phyloP scores from a whole-genome alignment of 1,140 invertebrate genomes.

The Formica exsecta region DNA sequence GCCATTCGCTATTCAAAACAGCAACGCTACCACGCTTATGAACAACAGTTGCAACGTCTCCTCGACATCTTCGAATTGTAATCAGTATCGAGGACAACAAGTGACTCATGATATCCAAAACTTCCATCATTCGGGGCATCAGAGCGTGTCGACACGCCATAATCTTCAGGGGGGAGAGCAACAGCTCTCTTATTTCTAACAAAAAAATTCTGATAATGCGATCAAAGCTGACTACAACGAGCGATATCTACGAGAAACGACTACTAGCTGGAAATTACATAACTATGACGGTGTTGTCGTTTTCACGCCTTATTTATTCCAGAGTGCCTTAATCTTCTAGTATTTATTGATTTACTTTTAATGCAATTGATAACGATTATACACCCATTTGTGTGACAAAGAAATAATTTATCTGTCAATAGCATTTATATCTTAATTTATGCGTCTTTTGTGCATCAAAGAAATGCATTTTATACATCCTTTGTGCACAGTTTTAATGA shows the following conservation, averaged over 20 bases:
- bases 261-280: background rate
- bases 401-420: background rate
- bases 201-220: slow-evolving; percentile 47
- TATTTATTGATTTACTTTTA: slow-evolving; percentile 71
- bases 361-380: slow-evolving; percentile 16
- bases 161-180: slow-evolving; percentile 72
- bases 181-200: slow-evolving; percentile 80
- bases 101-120: slow-evolving; percentile 74
- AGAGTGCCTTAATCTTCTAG: slow-evolving; percentile 66
- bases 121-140: slow-evolving; percentile 78
- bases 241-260: slow-evolving; percentile 32
- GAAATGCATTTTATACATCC: background rate
- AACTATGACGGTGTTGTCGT: background rate
- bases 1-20: slow-evolving; percentile 82
- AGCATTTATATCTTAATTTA: background rate
- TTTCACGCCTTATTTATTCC: slow-evolving; percentile 73
- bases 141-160: slow-evolving; percentile 74
- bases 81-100: slow-evolving; percentile 79
- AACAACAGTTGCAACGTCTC: slow-evolving; percentile 81
- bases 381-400: background rate
- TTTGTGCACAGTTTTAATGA: background rate
- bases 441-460: background rate
- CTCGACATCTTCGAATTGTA: slow-evolving; percentile 75
- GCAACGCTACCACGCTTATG: slow-evolving; percentile 75
- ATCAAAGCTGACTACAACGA: slow-evolving; percentile 10